Conservation (phyloP, 2,797 vertebrate species). For the Acrossocheilus wenchowensis region DNA sequence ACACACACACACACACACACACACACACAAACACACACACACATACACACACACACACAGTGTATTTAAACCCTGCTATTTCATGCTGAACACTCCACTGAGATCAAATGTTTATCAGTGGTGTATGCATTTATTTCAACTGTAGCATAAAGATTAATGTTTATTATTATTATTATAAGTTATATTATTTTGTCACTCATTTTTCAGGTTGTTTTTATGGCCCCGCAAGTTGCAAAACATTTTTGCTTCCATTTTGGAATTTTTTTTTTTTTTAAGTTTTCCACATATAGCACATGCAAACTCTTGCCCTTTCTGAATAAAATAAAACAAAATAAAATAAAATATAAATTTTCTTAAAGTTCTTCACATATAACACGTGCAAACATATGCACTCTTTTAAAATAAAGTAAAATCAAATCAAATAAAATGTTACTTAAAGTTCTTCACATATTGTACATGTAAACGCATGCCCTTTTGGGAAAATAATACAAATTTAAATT, state of each 20-base stretch:
- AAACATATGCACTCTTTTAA: background rate
- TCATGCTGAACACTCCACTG: no score
- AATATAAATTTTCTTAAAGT: background rate
- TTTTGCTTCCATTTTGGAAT: background rate
- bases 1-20: slow-evolving; percentile 20
- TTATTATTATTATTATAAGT: background rate
- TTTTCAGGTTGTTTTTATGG: background rate
- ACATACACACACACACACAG: slow-evolving; percentile 7
- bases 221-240: background rate
- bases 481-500: background rate
- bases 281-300: background rate
- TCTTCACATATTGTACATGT: background rate
- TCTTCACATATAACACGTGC: background rate
- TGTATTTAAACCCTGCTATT: background rate
- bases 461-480: background rate
- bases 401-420: background rate
- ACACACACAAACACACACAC: slow-evolving; percentile 40
- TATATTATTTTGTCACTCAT: background rate
- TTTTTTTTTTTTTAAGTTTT: background rate
- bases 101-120: background rate
- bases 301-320: background rate
- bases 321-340: background rate
- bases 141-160: background rate
- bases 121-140: background rate
- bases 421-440: background rate